Evolutionary conservation across 2,888 invertebrate genomes (phyloP).

Genomic region (Hoplodrina ambigua): DNA sequence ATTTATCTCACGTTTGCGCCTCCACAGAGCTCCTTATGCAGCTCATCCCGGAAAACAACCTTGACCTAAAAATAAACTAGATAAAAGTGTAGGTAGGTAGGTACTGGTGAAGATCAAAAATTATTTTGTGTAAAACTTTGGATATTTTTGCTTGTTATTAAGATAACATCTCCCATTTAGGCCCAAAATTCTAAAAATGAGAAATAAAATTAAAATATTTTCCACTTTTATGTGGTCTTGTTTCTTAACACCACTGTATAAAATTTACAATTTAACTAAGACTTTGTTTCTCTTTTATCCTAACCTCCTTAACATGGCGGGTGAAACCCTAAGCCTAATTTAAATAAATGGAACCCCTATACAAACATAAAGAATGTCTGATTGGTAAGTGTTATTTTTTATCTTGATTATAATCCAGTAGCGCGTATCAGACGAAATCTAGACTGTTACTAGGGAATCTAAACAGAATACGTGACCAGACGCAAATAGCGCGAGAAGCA

Average conservation of each 20-base stretch:
- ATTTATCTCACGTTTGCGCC: slow-evolving; percentile 40
- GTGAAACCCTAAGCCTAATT: background rate
- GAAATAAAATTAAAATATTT: slow-evolving; percentile 15
- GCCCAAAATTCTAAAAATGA: background rate
- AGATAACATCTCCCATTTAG: background rate
- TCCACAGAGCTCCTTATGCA: slow-evolving; percentile 44
- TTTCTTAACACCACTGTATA: background rate
- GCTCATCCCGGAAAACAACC: slow-evolving; percentile 30
- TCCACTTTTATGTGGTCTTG: background rate
- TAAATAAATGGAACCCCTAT: background rate
- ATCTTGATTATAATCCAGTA: slow-evolving; percentile 24
- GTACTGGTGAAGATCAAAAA: slow-evolving; percentile 34
- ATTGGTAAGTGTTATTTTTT: background rate
- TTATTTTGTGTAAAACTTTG: slow-evolving; percentile 13
- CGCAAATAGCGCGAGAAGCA: slow-evolving; percentile 36
- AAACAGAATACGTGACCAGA: slow-evolving; percentile 58
- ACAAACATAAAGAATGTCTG: background rate
- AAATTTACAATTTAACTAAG: background rate
- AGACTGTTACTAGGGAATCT: slow-evolving; percentile 23
- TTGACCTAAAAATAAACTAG: slow-evolving; percentile 24
- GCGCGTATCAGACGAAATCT: slow-evolving; percentile 10
- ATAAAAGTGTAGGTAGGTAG: slow-evolving; percentile 1
- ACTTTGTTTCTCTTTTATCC: background rate
- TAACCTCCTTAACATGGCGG: background rate
- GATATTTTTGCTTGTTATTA: slow-evolving; percentile 5